These are phyloP conservation scores for Platanista minor DNA, from an alignment of 2,113 vertebrate species.

Conservation along the genomic window DNA sequence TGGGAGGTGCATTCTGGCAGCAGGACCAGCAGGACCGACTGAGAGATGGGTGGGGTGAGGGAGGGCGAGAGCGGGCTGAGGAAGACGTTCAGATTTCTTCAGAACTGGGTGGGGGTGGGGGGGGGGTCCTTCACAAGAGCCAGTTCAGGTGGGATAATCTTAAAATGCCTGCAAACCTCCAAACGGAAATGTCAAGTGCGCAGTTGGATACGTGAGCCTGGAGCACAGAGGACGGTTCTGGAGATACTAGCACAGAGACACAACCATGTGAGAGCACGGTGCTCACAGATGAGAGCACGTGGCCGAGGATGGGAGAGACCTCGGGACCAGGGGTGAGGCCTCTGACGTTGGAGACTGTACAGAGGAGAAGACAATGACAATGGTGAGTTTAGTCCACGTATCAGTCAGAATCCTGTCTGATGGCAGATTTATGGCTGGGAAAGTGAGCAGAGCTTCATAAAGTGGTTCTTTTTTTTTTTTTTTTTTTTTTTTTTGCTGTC, in stretches of 20 bases:
- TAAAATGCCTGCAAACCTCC: background rate
- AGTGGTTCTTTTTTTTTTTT: background rate
- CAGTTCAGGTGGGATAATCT: background rate
- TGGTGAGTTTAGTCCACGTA: background rate
- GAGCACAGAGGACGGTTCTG: background rate
- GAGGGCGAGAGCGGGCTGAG: no score
- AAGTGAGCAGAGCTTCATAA: background rate
- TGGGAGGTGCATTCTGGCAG: background rate
- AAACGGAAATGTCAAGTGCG: background rate
- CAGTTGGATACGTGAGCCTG: background rate
- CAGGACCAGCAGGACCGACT: background rate
- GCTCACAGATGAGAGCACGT: background rate
- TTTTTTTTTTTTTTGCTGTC: no score
- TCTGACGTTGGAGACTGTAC: background rate
- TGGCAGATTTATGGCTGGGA: no score
- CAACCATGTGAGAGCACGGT: background rate
- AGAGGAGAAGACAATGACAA: background rate
- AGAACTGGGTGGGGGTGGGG: fast-evolving
- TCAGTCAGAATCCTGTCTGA: background rate
- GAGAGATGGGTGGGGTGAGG: background rate
- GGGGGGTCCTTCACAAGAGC: background rate
- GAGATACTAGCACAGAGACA: background rate
- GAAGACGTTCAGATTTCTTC: background rate
- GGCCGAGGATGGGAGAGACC: no score
- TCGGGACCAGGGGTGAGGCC: no score